Base-by-base conservation (phyloP, 2,888 invertebrate species). In the Sympetrum striolatum region DNA sequence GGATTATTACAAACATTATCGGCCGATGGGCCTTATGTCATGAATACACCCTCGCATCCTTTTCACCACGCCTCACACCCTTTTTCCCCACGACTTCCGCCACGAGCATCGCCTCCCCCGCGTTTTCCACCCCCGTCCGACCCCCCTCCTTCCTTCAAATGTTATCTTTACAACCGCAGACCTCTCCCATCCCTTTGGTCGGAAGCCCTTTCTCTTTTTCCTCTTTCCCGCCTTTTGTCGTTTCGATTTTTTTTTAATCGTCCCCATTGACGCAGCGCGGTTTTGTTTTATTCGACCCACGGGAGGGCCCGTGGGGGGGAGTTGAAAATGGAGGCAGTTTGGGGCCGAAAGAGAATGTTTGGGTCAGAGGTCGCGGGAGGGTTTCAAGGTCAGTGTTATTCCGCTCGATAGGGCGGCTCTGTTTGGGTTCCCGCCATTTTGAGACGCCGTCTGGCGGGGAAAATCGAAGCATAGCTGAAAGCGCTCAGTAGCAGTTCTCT, bases 1-100 rank as follows among this genome's bases (percentile, higher is more conserved):
- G 53, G 60, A 86, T 58, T 60, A 60, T 60, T 35, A 60, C 86
- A 60, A 37, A 48, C 58, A 48, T 82, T 82, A 82, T 53, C 58
- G 58, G 82, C 48, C 81, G 53, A 81, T 82, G 53, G 25, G 58
- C 22, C 86, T 86, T 60, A 82, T 48, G 81, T 44, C 48, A 44
- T 44, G 86, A 86, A 53, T 86, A 86, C 58, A 86, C 82, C 53
- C 58, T 10, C 81, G 6, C 44, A 48, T 35, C 48, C 53, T 22
- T 14, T 18, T 10, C 35, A 31, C 48, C 58, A 35, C 86, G 35
- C 25, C 86, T 37, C 37, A n/a, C 58, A 35, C 53, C 22, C 60
- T 60, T 86, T 86, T 86, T 53, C 53, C 53, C 86, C 22, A 86
- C 14, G 58, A 86, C 86, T 58, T 86, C 86, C 86, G 86, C 60